A percentile compares a stretch with the other conserved stretches of the same genome.
phyloP scores from a whole-genome alignment of 2,797 vertebrate genomes.

The Sebastes jordani region DNA sequence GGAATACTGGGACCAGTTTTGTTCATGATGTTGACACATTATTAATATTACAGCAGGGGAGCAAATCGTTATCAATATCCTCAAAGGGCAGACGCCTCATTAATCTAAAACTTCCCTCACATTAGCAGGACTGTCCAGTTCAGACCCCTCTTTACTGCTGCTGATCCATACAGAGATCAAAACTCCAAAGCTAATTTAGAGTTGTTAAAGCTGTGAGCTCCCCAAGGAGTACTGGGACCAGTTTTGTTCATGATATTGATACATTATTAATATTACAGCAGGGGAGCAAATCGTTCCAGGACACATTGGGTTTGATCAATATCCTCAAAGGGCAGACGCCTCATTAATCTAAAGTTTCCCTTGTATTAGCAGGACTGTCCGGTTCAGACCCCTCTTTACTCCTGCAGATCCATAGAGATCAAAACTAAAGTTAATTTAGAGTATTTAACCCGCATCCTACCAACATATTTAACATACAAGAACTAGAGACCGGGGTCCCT shows the following conservation, averaged over 20 bases:
- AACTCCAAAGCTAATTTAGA: conserved; percentile 40
- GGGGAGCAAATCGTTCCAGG: conserved; percentile 30
- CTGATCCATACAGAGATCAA: conserved; percentile 57
- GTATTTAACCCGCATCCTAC: neutral
- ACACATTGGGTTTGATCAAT: conserved; percentile 62
- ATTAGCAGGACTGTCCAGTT: conserved; percentile 60
- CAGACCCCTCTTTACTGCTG: conserved; percentile 50
- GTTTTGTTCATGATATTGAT: conserved; percentile 18
- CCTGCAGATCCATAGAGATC: conserved; percentile 55
- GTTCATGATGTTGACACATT: conserved; percentile 23
- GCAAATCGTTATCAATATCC: conserved; percentile 72
- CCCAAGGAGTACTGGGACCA: conserved; percentile 4
- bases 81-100: conserved; percentile 73
- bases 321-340: conserved; percentile 68
- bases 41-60: conserved; percentile 10
- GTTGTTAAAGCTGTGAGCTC: conserved; percentile 11
- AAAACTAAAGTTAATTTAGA: conserved; percentile 38
- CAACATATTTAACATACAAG: neutral
- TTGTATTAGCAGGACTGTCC: conserved; percentile 63
- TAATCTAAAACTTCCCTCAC: conserved; percentile 74
- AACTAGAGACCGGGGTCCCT: neutral
- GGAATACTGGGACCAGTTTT: conserved; percentile 26
- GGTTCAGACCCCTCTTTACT: conserved; percentile 51
- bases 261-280: conserved; percentile 18
- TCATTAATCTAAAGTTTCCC: conserved; percentile 77